These are phyloP conservation scores for Drosophila nr. medialis DNA, from an alignment of 2,888 invertebrate species.

Conservation along the genomic window DNA sequence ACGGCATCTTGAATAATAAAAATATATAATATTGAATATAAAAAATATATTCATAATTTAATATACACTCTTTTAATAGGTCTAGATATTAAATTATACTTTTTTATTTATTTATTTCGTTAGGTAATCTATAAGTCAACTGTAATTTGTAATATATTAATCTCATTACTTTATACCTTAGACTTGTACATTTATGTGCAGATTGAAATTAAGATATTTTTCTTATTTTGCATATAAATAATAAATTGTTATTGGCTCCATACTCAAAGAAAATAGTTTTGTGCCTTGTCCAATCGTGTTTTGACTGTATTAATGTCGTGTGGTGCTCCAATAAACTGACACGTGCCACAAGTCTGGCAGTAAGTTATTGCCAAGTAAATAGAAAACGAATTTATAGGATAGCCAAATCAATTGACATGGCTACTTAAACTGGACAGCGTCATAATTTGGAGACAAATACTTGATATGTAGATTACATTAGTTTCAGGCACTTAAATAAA, in stretches of 20 bases:
- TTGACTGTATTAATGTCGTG: neutral
- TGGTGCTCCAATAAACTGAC: neutral
- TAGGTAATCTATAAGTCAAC: neutral
- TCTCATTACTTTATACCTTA: neutral
- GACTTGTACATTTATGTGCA: neutral
- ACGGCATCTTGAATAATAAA: neutral
- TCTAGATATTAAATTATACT: conserved; percentile 1
- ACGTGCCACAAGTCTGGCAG: conserved; percentile 1
- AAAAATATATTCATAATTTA: conserved; percentile 12
- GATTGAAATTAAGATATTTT: neutral
- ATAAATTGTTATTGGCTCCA: neutral
- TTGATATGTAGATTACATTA: neutral
- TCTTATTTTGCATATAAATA: neutral
- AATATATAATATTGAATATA: neutral
- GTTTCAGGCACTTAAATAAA: neutral
- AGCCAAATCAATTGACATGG: neutral
- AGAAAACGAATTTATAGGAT: neutral
- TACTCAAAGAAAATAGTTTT: neutral
- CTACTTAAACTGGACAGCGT: neutral
- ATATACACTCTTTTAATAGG: neutral
- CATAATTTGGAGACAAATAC: neutral
- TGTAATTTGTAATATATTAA: neutral
- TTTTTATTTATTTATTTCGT: neutral
- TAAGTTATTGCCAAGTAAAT: neutral
- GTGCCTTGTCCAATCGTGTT: neutral